Percentiles rank a stretch among this genome's conserved stretches.
phyloP scores from a whole-genome alignment of 2,113 vertebrate genomes.

The Butorides virescens region DNA sequence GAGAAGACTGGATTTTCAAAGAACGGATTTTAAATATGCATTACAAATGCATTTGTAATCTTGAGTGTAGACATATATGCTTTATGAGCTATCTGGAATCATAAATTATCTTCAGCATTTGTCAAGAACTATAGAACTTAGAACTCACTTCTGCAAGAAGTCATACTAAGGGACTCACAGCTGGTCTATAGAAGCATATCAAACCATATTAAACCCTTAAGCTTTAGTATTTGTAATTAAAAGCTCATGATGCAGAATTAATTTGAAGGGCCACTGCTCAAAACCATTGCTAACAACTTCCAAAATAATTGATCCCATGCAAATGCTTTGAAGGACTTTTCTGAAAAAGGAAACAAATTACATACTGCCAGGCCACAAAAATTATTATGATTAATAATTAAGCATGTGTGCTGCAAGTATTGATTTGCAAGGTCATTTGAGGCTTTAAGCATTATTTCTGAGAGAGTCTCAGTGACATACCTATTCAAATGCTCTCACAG shows the following conservation, averaged over 20 bases:
- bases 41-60: not conserved
- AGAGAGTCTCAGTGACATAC: not conserved
- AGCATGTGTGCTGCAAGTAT: not conserved
- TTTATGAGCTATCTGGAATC: not conserved
- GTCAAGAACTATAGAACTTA: not conserved
- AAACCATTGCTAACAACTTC: not conserved
- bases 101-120: not conserved
- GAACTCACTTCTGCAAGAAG: not conserved
- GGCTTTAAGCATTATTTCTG: not conserved
- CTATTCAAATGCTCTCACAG: not conserved
- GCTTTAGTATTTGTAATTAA: not conserved
- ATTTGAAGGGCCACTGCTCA: not conserved
- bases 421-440: not conserved
- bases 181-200: not conserved
- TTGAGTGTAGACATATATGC: not conserved
- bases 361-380: not conserved
- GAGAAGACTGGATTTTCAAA: not conserved
- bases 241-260: not conserved
- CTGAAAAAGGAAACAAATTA: not conserved
- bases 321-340: not conserved
- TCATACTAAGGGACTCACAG: not conserved
- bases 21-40: slow-evolving; percentile 28
- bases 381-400: not conserved
- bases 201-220: not conserved
- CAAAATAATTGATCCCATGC: not conserved